Base-by-base conservation (phyloP, 2,113 vertebrate species). In the Lagopus leucura region DNA sequence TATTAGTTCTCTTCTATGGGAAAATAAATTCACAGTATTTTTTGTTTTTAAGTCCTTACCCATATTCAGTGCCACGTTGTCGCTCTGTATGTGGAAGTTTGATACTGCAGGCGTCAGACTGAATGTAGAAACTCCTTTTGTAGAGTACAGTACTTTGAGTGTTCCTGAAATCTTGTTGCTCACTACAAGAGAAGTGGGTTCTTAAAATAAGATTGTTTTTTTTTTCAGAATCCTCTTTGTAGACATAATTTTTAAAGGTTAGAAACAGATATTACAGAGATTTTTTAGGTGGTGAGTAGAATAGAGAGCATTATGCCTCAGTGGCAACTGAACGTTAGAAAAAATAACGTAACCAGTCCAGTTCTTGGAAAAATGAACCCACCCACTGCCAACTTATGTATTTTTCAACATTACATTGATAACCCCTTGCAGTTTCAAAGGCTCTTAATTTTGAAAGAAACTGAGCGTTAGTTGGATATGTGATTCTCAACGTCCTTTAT, bases 381-480 rank as follows among this genome's bases (percentile, higher is more conserved):
- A 32, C 15, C 15, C 38, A 8, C 42, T 73, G 48, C 54, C 80
- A 67, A 64, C 32, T 76, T 78, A 55, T 24, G 24, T 72, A 60
- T 79, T 75, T 42, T 21, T 57, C 36, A 72, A 6, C 45, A 27
- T 67, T 36, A 34, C 11, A 10, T 54, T 77, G 76, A 8, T 83
- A 65, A 63, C 12, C 6, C 36, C 66, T 85, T 1, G 8, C 63
- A 83, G 32, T 82, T 92, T 91, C 48, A 65, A 50, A 75, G 48
- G 57, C 61, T 85, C n/a, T 63, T 88, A 15, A 54, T 88, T 84
- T 76, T 94, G 54, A 91, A 94, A 86, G 54, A 70, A 90, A 80
- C 40, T 28, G 69, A 71, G 45, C 36, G 7, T 63, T 63, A 47
- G 30, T 8, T 88, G 36, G 34, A 78, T 43, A 43, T 43, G 6